Conservation (phyloP, 2,113 vertebrate genomes). For the Anoplopoma fimbria region DNA sequence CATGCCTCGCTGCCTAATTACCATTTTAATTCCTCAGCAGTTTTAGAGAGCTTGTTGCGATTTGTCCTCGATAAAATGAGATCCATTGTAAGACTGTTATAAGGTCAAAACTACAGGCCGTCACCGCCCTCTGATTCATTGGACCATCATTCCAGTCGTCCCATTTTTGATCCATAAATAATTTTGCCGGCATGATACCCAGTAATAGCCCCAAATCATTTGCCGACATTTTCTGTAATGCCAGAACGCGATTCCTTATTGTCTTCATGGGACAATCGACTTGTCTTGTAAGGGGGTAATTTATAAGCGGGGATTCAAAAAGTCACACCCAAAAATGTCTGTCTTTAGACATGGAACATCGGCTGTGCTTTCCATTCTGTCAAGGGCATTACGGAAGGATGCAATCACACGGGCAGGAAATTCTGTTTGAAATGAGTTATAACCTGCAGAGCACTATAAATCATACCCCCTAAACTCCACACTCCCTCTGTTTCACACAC, state of each 20-base stretch:
- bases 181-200: slow-evolving; percentile 45
- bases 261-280: slow-evolving; percentile 61
- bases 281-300: slow-evolving; percentile 66
- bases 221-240: slow-evolving; percentile 47
- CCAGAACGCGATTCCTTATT: slow-evolving; percentile 47
- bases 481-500: slow-evolving; percentile 32
- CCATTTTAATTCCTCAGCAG: slow-evolving; percentile 39
- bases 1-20: slow-evolving; percentile 42
- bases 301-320: slow-evolving; percentile 70
- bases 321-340: slow-evolving; percentile 70
- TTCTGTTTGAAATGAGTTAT: slow-evolving; percentile 80
- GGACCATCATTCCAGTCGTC: slow-evolving; percentile 16
- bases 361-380: slow-evolving; percentile 78
- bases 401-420: slow-evolving; percentile 75
- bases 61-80: slow-evolving; percentile 33
- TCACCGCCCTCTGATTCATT: slow-evolving; percentile 25
- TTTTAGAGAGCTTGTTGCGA: slow-evolving; percentile 24
- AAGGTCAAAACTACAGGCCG: slow-evolving; percentile 41
- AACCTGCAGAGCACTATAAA: slow-evolving; percentile 75
- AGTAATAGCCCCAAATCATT: slow-evolving; percentile 49
- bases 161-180: slow-evolving; percentile 61
- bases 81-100: slow-evolving; percentile 22
- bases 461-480: slow-evolving; percentile 65
- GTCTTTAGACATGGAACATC: slow-evolving; percentile 77
- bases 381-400: slow-evolving; percentile 79